Conservation (phyloP, 2,888 invertebrate genomes). For the Dynastes grantii region DNA sequence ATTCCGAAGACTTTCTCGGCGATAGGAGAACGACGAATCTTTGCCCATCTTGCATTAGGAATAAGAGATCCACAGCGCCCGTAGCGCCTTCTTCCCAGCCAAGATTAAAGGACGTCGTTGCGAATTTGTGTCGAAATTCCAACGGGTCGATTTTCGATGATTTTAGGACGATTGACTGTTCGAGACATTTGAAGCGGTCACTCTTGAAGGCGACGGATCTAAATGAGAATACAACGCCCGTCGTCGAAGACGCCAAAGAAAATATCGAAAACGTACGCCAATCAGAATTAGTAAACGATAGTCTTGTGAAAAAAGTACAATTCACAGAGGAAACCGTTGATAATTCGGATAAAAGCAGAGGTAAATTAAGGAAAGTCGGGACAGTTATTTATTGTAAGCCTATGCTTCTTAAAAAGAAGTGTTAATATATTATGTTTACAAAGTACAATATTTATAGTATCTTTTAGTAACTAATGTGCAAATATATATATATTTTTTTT, state of each 20-base stretch:
- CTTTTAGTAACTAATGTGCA: too few relatives aligned
- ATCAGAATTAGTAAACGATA: not conserved
- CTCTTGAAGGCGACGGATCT: not conserved
- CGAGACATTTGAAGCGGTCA: constrained; percentile 35
- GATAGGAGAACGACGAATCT: not conserved
- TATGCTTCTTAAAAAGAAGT: constrained; percentile 28
- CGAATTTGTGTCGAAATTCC: not conserved
- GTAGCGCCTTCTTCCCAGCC: not conserved
- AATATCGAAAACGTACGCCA: not conserved
- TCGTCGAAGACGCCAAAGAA: not conserved
- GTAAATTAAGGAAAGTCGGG: constrained; percentile 25
- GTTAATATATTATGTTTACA: not conserved
- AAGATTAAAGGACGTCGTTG: not conserved
- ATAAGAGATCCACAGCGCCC: not conserved
- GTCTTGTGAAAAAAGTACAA: constrained; percentile 7
- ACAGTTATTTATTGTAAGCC: constrained; percentile 26
- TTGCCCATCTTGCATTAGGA: not conserved
- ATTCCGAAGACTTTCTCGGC: not conserved
- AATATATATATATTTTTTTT: too few relatives aligned
- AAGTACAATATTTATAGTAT: too few relatives aligned
- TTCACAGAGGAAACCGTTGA: constrained; percentile 27
- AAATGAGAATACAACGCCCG: not conserved
- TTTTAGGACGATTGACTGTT: constrained; percentile 29
- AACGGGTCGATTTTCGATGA: not conserved
- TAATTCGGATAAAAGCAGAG: constrained; percentile 11